Conservation (phyloP, 2,888 invertebrate species). For the Agriopis aurantiaria region DNA sequence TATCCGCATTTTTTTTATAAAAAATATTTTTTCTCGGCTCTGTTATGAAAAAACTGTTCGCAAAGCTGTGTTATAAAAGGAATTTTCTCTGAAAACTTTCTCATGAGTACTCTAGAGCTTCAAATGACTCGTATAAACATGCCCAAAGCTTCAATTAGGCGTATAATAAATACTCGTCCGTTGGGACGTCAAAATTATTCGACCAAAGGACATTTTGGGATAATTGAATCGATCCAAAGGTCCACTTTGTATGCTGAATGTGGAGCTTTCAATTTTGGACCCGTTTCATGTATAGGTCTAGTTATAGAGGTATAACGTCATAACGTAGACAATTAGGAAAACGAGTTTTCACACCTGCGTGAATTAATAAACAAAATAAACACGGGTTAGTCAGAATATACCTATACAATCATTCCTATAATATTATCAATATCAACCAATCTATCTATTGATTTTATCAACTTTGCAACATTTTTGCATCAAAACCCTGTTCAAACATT, state of each 20-base stretch:
- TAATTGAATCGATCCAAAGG: slow-evolving; percentile 45
- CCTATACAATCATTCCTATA: not conserved
- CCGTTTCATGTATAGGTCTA: slow-evolving; percentile 22
- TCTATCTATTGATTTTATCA: no score
- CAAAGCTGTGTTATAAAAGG: not conserved
- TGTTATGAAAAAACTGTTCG: not conserved
- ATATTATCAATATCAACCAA: not conserved
- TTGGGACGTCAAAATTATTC: slow-evolving; percentile 38
- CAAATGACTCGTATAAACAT: slow-evolving; percentile 39
- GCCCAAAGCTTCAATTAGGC: slow-evolving; percentile 44
- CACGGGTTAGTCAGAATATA: not conserved
- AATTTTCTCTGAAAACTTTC: not conserved
- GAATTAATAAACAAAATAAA: not conserved
- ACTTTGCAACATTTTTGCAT: no score
- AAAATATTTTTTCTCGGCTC: no score
- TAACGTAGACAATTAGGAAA: slow-evolving; percentile 16
- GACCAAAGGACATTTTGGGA: slow-evolving; percentile 37
- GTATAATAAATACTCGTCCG: slow-evolving; percentile 31
- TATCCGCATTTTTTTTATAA: no score
- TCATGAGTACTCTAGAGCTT: slow-evolving; percentile 10
- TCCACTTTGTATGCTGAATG: slow-evolving; percentile 43
- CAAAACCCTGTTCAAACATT: no score
- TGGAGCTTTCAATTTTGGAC: slow-evolving; percentile 40
- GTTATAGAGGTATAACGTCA: slow-evolving; percentile 20
- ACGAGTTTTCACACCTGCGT: slow-evolving; percentile 7